Base-by-base conservation (phyloP, 2,113 vertebrate genomes). In the Raja brachyura region DNA sequence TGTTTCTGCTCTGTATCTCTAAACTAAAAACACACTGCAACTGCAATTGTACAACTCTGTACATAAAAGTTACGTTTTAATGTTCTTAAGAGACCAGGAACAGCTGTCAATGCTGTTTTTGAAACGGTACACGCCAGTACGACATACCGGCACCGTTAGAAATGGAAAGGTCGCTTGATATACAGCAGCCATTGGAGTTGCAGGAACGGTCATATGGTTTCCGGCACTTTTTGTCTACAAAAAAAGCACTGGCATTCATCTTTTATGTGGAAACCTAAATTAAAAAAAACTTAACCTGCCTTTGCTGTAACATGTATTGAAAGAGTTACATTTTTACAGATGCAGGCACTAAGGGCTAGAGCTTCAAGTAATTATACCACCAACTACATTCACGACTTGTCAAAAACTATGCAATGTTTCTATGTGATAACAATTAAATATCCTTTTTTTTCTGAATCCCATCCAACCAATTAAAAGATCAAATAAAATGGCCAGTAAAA, bases 381-480 rank as follows among this genome's bases (percentile, higher is more conserved):
- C 68, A 92, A 92, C 31, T 92, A 92, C 66, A 92, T 92, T 92
- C 33, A 25, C 10, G 66, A 73, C 68, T 92, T 73, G 25, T 66
- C 83, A 88, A 90, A 86, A 54, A 13, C 20, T 92, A 68, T 92
- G 39, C 39, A 54, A 70, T 74, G 16, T 73, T 92, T 92, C 68
- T 70, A 11, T 61, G 14, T 54, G 39, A 48, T 73, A 54, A 73
- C 39, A 92, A 73, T 28, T 92, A 73, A 68, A 39, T 92, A 48
- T 48, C 33, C n/a, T 54, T 73, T 73, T 73, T 39, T 48, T 7
- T 16, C 39, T 33, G 14, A 22, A 8, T 39, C 68, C 31, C 22
- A 4, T 9, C 90, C 68, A 0, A 54, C 66, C 20, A 74, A 16
- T 73, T 54, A 92, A 63, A 88, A 63, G 28, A 18, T 16, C 56